Conservation (phyloP, 2,888 invertebrate species). For the Ennomos fuscantarius region DNA sequence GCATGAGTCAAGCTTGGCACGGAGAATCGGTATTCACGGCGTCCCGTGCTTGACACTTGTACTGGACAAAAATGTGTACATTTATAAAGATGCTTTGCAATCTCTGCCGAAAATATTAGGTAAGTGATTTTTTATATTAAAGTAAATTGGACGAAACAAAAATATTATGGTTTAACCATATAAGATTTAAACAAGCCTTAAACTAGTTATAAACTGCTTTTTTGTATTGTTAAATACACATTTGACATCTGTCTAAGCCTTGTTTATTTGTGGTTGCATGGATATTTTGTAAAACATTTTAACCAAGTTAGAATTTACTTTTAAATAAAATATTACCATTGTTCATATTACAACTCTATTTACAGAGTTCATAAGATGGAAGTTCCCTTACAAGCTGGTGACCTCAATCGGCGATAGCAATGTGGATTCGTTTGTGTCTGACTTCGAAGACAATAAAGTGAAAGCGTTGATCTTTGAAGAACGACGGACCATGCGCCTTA, state of each 20-base stretch:
- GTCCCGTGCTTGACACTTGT: conserved; percentile 93
- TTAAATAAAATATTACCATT: no score
- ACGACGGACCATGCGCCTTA: conserved; percentile 89
- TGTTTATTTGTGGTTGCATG: no score
- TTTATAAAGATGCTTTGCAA: conserved; percentile 93
- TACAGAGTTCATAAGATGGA: conserved; percentile 93
- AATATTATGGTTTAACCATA: no score
- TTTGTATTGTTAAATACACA: no score
- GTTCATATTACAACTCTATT: not conserved
- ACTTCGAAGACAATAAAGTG: conserved; percentile 97
- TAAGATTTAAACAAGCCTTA: no score
- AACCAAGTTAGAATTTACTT: no score
- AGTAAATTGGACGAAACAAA: no score
- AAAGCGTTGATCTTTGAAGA: conserved; percentile 95
- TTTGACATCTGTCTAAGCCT: no score
- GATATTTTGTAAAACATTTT: no score
- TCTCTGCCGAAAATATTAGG: conserved; percentile 93
- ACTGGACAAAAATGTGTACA: conserved; percentile 92
- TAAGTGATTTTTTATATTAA: conserved; percentile 63
- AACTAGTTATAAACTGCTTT: no score
- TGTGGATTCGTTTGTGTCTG: conserved; percentile 91
- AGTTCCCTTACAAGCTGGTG: conserved; percentile 93
- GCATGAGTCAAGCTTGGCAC: conserved; percentile 90
- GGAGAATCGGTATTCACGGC: conserved; percentile 91
- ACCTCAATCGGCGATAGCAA: conserved; percentile 89